Evolutionary conservation across 2,797 vertebrate species (phyloP), one percentile per base, ranked within the genome.

Genomic region (Takifugu ocellatus): DNA sequence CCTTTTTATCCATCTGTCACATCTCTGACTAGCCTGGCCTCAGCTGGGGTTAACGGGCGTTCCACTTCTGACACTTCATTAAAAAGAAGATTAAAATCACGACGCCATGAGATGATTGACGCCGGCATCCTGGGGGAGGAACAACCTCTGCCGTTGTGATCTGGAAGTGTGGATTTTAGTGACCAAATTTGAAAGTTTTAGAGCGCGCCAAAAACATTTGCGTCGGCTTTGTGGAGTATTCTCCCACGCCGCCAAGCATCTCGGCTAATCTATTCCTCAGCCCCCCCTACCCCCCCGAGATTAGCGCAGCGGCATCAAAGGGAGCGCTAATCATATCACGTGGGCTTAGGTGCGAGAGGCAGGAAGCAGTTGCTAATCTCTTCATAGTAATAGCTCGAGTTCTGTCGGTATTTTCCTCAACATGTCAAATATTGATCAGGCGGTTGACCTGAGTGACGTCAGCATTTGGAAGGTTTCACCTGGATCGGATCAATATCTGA

Each of bases 231-330:
- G 7, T 42, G 5, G 27, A 49, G 43, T 49, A 56, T 54, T 78
- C 55, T 50, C 48, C 17, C 42, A 12, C 15, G 44, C 39, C 68
- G 68, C 63, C 68, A 31, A 62, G 63, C 69, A 46, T 68, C 55
- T 75, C 54, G 58, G 24, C 59, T 44, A 43, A 64, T 68, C 68
- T 69, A 50, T 63, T 74, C 51, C 49, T 52, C 42, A 29, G 31
- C 59, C 68, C 68, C 48, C 54, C 69, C 55, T 21, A 21, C 21
- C 21, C 21, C 21, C 21, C 21, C 21, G 21, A 61, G 78, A 77
- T 80, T 80, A 74, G 63, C 17, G 49, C 24, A 15, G 61, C 70
- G 74, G 84, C 70, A 69, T 24, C 56, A 64, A 56, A 75, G 63
- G 74, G 68, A 71, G 61, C 63, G 66, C 83, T 72, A 27, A 73